These are phyloP conservation scores for Drosophila virilis DNA, from an alignment of 1,140 invertebrate species.

Conservation along the genomic window DNA sequence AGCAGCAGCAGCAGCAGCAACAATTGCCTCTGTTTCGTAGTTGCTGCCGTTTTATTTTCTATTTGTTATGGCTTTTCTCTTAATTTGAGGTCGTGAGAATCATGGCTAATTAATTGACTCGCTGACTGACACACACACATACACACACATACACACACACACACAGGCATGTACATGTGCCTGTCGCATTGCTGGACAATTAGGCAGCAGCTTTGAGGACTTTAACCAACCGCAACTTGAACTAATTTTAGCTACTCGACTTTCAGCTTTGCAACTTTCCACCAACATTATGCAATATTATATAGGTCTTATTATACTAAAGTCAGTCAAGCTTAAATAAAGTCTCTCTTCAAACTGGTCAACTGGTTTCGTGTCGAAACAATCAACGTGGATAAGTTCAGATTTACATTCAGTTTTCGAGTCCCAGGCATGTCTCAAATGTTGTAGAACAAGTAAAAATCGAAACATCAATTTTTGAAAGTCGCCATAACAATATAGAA, in stretches of 20 bases:
- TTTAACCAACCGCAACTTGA: background rate
- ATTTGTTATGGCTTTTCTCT: slow-evolving; percentile 81
- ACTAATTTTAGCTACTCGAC: slow-evolving; percentile 3
- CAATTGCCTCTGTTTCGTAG: slow-evolving; percentile 55
- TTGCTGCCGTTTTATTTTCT: slow-evolving; percentile 69
- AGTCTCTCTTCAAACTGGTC: too few species aligned
- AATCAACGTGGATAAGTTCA: too few species aligned
- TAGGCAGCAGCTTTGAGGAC: slow-evolving; percentile 9
- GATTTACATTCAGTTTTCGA: too few species aligned
- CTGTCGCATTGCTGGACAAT: slow-evolving; percentile 3
- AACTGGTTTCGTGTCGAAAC: too few species aligned
- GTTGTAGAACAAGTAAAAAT: too few species aligned
- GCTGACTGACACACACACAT: slow-evolving; percentile 48
- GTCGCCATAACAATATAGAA: too few species aligned
- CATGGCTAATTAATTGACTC: slow-evolving; percentile 83
- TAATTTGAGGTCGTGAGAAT: slow-evolving; percentile 84
- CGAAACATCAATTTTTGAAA: too few species aligned
- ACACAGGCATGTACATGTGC: slow-evolving; percentile 4
- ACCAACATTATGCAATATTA: background rate
- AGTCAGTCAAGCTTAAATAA: too few species aligned
- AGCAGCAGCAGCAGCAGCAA: slow-evolving; percentile 24
- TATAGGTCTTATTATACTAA: background rate
- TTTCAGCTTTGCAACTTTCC: slow-evolving; percentile 6
- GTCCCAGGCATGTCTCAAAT: too few species aligned
- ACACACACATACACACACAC: slow-evolving; percentile 33